Conservation (phyloP, 2,113 vertebrate species). For the Egretta garzetta region DNA sequence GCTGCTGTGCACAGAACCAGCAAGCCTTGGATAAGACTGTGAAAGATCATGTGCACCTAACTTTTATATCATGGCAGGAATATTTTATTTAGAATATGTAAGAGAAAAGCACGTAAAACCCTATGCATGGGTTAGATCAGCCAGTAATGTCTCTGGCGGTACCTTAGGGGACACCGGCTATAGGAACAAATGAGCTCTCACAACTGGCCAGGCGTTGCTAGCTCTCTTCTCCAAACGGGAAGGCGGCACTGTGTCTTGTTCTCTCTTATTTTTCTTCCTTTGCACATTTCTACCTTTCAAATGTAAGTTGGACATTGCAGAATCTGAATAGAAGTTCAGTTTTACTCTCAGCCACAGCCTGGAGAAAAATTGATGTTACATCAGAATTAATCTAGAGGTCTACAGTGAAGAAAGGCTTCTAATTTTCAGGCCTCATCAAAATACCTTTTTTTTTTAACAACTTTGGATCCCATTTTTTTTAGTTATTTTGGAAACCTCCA, state of each 20-base stretch:
- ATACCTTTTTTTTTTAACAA: neutral
- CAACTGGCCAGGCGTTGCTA: neutral
- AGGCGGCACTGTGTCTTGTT: neutral
- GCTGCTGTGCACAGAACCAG: neutral
- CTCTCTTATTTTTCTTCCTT: neutral
- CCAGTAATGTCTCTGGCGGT: neutral
- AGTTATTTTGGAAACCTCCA: neutral
- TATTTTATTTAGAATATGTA: neutral
- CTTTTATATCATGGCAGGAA: neutral
- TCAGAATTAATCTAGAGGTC: neutral
- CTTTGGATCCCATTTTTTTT: neutral
- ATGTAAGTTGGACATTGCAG: neutral
- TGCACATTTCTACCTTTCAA: neutral
- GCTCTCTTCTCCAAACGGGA: neutral
- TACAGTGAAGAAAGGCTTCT: neutral
- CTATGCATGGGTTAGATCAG: neutral
- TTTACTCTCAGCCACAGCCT: neutral
- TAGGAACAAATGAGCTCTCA: neutral
- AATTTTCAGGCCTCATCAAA: neutral
- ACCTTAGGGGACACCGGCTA: neutral
- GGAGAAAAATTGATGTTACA: neutral
- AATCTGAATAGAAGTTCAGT: neutral
- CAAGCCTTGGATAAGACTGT: neutral
- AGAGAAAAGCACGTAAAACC: neutral
- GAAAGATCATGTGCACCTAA: neutral